phyloP scores from a whole-genome alignment of 2,888 invertebrate species.

The Mesorhabditis sp. region DNA sequence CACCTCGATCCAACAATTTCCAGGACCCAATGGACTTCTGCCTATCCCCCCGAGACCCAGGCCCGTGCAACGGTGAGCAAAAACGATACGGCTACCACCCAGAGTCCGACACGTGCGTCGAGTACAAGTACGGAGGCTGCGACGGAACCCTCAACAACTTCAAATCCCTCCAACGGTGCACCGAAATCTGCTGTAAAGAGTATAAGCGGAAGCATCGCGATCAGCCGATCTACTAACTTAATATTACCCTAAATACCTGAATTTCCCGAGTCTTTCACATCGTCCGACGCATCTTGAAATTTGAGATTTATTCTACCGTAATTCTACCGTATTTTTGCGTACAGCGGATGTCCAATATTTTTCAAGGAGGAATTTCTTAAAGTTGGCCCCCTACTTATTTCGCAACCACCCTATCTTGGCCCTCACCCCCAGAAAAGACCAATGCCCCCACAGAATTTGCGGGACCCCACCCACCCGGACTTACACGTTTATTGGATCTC shows the following conservation, averaged over 20 bases:
- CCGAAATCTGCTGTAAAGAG: constrained; percentile 56
- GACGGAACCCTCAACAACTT: constrained; percentile 55
- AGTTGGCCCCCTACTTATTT: too few relatives aligned
- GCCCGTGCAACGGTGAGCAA: constrained; percentile 42
- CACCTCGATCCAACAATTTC: constrained; percentile 6
- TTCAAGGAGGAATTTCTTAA: too few relatives aligned
- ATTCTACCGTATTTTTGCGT: too few relatives aligned
- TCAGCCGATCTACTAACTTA: background rate
- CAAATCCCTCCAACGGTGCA: constrained; percentile 50
- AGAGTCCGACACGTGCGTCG: constrained; percentile 47
- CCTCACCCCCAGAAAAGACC: background rate
- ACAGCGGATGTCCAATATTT: too few relatives aligned
- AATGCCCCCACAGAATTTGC: background rate
- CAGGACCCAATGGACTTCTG: constrained; percentile 55
- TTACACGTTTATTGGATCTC: background rate
- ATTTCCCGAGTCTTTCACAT: background rate
- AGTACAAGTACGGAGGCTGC: constrained; percentile 54
- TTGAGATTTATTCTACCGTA: too few relatives aligned
- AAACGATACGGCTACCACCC: constrained; percentile 52
- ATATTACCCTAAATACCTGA: background rate
- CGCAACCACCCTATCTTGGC: too few relatives aligned
- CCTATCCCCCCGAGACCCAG: constrained; percentile 48
- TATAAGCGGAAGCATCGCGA: constrained; percentile 33
- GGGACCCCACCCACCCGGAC: constrained; percentile 5
- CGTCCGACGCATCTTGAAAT: too few relatives aligned